Percentiles rank a stretch among this genome's conserved stretches.
Conservation (phyloP, 2,888 invertebrate genomes). For the Alloplasta piceator region DNA sequence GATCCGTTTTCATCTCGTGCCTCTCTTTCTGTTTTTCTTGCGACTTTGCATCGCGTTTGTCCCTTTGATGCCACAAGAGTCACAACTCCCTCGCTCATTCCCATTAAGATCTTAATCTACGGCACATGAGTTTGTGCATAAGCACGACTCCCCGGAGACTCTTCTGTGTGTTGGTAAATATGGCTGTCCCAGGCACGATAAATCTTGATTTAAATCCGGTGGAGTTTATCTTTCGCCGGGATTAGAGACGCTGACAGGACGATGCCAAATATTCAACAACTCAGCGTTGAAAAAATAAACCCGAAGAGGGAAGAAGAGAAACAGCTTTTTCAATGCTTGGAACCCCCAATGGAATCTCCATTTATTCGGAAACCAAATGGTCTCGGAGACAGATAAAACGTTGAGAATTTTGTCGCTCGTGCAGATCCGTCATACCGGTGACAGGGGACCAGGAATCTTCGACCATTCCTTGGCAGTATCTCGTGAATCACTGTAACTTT, state of each 20-base stretch:
- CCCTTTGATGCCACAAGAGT: constrained; percentile 56
- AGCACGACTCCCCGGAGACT: too few species aligned
- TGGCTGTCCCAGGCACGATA: not conserved
- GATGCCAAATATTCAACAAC: not conserved
- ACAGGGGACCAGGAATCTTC: constrained; percentile 29
- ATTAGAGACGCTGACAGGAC: constrained; percentile 15
- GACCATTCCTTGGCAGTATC: constrained; percentile 2
- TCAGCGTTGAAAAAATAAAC: not conserved
- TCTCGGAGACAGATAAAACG: constrained; percentile 10
- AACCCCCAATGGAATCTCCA: not conserved
- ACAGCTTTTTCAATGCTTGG: not conserved
- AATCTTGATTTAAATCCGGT: constrained; percentile 32
- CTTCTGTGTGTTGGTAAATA: too few species aligned
- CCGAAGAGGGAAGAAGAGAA: not conserved
- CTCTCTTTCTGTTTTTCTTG: constrained; percentile 4
- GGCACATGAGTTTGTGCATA: constrained; percentile 8
- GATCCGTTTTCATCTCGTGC: not conserved
- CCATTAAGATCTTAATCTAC: constrained; percentile 50
- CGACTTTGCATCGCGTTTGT: constrained; percentile 19
- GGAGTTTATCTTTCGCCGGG: constrained; percentile 32
- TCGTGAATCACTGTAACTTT: constrained; percentile 6
- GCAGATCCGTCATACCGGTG: constrained; percentile 34
- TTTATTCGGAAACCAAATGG: not conserved
- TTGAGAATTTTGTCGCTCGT: constrained; percentile 2
- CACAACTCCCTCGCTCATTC: constrained; percentile 33